Percentiles rank a stretch among this genome's conserved stretches.
Conservation (phyloP, 2,113 vertebrate genomes). For the Dissostichus mawsoni region DNA sequence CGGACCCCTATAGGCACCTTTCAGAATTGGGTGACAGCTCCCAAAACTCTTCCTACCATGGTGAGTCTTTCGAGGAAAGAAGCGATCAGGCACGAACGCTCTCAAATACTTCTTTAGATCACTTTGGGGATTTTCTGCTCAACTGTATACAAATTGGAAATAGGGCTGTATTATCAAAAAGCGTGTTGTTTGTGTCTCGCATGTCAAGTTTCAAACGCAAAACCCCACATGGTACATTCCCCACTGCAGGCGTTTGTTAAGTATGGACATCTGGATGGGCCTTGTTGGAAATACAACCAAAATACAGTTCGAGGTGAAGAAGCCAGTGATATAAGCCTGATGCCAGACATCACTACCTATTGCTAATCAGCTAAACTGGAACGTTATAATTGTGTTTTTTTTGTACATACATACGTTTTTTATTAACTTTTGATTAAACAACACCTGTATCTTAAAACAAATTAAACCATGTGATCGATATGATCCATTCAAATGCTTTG, state of each 20-base stretch:
- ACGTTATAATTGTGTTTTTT: background rate
- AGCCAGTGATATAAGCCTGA: background rate
- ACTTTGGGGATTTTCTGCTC: background rate
- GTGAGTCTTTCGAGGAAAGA: slow-evolving; percentile 69
- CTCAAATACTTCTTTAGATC: background rate
- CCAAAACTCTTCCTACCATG: slow-evolving; percentile 70
- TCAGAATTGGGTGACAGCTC: slow-evolving; percentile 69
- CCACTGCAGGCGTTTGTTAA: background rate
- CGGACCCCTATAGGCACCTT: slow-evolving; percentile 74
- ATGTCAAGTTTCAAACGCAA: no score
- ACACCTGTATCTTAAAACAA: background rate
- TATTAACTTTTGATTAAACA: background rate
- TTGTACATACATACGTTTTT: background rate
- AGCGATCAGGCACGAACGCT: background rate
- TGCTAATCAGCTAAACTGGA: background rate
- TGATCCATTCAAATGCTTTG: background rate
- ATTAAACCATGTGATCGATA: background rate
- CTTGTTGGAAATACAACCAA: background rate
- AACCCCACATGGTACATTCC: no score
- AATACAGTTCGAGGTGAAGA: no score
- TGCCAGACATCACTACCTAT: background rate
- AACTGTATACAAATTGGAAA: background rate
- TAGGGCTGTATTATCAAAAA: no score
- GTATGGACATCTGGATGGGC: background rate
- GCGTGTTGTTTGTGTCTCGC: no score